A percentile compares a stretch with the other conserved stretches of the same genome.
phyloP scores from a whole-genome alignment of 2,113 vertebrate genomes.

The Gobius niger region DNA sequence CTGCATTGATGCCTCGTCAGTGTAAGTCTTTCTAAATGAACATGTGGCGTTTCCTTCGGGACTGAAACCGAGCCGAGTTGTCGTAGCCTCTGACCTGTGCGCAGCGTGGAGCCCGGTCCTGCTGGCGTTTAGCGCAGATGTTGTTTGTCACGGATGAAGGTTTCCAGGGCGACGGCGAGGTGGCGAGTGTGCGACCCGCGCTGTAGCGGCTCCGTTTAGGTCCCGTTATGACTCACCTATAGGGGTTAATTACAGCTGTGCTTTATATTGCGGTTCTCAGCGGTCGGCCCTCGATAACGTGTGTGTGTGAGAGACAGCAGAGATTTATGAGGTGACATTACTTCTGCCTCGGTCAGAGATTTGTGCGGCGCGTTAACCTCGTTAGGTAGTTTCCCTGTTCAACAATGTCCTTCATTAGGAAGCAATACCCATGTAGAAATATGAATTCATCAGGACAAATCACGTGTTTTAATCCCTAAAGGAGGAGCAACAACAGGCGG shows the following conservation, averaged over 20 bases:
- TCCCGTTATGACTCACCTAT: slow-evolving; percentile 32
- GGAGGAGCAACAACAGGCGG: no score
- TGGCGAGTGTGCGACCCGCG: slow-evolving; percentile 31
- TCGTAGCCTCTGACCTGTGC: slow-evolving; percentile 38
- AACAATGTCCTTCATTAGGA: no score
- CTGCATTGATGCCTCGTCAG: background rate
- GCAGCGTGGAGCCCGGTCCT: slow-evolving; percentile 4
- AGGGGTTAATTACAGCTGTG: slow-evolving; percentile 33
- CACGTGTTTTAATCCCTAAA: no score
- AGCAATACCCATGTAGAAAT: no score
- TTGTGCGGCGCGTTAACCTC: no score
- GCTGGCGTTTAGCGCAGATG: background rate
- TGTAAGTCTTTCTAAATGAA: background rate
- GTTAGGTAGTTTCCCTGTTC: no score
- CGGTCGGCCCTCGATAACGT: background rate
- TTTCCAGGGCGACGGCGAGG: slow-evolving; percentile 21
- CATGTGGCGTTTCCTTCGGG: background rate
- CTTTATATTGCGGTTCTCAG: background rate
- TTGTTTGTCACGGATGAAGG: slow-evolving; percentile 1
- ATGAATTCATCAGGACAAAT: no score
- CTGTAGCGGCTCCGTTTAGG: slow-evolving; percentile 22
- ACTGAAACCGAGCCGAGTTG: slow-evolving; percentile 16
- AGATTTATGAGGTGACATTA: slow-evolving; percentile 4
- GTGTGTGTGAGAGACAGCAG: background rate
- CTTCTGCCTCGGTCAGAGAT: background rate